phyloP scores from a whole-genome alignment of 2,888 invertebrate genomes.

The Onthophagus sagittarius region DNA sequence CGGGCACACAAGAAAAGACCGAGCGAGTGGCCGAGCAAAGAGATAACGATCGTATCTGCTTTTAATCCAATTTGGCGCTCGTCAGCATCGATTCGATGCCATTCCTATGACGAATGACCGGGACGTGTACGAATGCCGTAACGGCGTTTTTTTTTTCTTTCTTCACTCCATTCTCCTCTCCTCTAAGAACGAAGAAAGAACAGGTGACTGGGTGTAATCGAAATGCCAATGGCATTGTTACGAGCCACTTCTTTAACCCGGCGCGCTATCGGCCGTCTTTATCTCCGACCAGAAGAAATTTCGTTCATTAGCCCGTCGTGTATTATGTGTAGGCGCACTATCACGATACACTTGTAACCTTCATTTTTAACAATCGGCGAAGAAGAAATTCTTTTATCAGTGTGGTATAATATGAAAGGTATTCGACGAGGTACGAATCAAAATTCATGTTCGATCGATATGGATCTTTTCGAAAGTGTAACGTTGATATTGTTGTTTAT shows the following conservation, averaged over 20 bases:
- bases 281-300: not conserved
- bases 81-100: conserved; percentile 4
- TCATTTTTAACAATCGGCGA: not conserved
- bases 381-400: not conserved
- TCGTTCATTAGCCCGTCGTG: not conserved
- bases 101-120: conserved; percentile 6
- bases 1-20: not conserved
- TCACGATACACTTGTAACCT: not conserved
- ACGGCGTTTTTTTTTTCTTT: not conserved
- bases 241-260: not conserved
- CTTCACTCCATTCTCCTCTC: not conserved
- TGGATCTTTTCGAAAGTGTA: not conserved
- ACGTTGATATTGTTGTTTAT: not conserved
- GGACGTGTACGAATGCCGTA: not conserved
- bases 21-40: not conserved
- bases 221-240: not conserved
- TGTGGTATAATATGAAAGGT: not conserved
- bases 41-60: conserved; percentile 2
- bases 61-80: conserved; percentile 8
- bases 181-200: not conserved
- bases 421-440: not conserved
- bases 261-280: not conserved
- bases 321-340: not conserved
- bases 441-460: not conserved
- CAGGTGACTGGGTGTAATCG: not conserved